Percentiles rank a stretch among this genome's conserved stretches.
Evolutionary conservation across 2,888 invertebrate species (phyloP).

Genomic region (Siphlonurus alternatus): DNA sequence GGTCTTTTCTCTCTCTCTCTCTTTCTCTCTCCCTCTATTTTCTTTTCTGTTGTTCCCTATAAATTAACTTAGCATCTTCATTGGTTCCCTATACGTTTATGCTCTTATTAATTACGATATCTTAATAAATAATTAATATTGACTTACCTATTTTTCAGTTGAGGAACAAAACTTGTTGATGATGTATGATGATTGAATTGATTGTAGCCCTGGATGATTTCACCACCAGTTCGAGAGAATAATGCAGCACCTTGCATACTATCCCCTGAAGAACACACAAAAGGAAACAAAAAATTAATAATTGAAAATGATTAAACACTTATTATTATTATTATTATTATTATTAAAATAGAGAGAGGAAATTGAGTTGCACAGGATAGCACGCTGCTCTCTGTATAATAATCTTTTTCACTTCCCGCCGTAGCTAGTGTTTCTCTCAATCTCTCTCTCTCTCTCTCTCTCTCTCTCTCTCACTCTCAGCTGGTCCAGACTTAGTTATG

Average conservation of each 20-base stretch:
- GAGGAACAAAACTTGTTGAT: not conserved
- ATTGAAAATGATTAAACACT: not conserved
- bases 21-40: not conserved
- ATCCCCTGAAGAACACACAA: not conserved
- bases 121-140: not conserved
- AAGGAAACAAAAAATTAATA: not conserved
- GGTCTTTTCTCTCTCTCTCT: not conserved
- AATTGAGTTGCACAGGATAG: not conserved
- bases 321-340: not conserved
- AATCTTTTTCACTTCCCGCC: not conserved
- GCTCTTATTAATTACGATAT: not conserved
- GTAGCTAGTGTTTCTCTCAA: too few species aligned
- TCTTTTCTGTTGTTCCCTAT: not conserved
- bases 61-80: not conserved
- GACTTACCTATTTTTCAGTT: not conserved
- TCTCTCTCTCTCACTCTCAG: not conserved
- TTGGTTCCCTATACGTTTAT: not conserved
- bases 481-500: not conserved
- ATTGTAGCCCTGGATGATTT: not conserved
- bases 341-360: not conserved
- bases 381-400: not conserved
- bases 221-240: not conserved
- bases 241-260: constrained; percentile 1
- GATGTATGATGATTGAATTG: not conserved
- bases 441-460: not conserved